A percentile compares a stretch with the other conserved stretches of the same genome.
These are phyloP conservation scores for Seladonia tumulorum DNA, from an alignment of 2,888 invertebrate genomes.

Conservation along the genomic window DNA sequence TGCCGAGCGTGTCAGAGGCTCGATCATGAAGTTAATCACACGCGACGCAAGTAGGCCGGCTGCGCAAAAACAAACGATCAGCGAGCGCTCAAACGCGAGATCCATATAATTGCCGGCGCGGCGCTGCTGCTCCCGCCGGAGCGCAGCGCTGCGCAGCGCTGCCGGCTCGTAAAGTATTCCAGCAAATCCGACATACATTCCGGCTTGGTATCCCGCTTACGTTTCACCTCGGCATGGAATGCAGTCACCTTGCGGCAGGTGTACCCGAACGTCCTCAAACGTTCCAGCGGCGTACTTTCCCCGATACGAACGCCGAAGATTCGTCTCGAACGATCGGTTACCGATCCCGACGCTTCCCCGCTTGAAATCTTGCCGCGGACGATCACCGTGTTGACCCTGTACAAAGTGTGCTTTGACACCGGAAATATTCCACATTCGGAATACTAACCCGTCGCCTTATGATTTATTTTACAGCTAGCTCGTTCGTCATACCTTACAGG, in stretches of 20 bases:
- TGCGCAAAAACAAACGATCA: conserved; percentile 50
- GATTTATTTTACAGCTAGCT: neutral
- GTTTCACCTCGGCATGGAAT: conserved; percentile 57
- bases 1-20: conserved; percentile 32
- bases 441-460: neutral
- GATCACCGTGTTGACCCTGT: neutral
- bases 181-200: conserved; percentile 62
- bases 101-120: conserved; percentile 47
- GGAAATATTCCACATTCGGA: neutral
- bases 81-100: neutral
- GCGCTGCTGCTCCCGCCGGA: neutral
- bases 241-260: conserved; percentile 62
- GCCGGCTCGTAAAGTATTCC: conserved; percentile 46
- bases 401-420: neutral
- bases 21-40: conserved; percentile 44
- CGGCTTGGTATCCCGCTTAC: conserved; percentile 48
- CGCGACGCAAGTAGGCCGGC: conserved; percentile 54
- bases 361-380: neutral
- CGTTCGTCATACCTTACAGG: no score
- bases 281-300: conserved; percentile 45
- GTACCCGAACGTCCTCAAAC: conserved; percentile 59
- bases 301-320: conserved; percentile 37
- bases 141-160: neutral
- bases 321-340: conserved; percentile 9
- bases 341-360: neutral